A percentile compares a stretch with the other conserved stretches of the same genome.
phyloP scores from a whole-genome alignment of 2,113 vertebrate genomes.

The Hemichromis elongatus region DNA sequence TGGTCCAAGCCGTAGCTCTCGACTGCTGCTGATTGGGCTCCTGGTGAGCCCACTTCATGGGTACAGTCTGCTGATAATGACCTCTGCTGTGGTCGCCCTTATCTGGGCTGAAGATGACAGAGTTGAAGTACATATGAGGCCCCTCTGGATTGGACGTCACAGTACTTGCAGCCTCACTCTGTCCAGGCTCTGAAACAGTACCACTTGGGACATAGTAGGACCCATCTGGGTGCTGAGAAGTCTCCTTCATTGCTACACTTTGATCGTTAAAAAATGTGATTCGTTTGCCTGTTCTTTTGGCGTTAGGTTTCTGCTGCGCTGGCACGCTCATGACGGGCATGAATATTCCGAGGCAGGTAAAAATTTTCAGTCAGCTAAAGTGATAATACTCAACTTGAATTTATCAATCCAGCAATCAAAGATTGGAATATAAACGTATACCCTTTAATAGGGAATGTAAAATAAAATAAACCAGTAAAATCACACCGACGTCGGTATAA shows the following conservation, averaged over 20 bases:
- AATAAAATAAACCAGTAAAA: neutral
- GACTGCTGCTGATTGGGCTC: slow-evolving; percentile 66
- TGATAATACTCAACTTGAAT: neutral
- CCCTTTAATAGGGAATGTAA: neutral
- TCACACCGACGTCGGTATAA: neutral
- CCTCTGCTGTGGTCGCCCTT: slow-evolving; percentile 83
- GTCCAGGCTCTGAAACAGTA: slow-evolving; percentile 73
- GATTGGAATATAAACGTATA: neutral
- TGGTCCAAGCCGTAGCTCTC: slow-evolving; percentile 78
- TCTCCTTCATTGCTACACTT: slow-evolving; percentile 78
- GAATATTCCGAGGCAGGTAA: slow-evolving; percentile 27
- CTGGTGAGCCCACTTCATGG: slow-evolving; percentile 80
- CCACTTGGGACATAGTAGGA: slow-evolving; percentile 78
- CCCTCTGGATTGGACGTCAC: slow-evolving; percentile 64
- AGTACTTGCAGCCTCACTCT: slow-evolving; percentile 58
- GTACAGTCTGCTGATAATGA: slow-evolving; percentile 83
- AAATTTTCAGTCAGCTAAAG: neutral
- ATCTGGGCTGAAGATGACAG: slow-evolving; percentile 86
- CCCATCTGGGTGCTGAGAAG: slow-evolving; percentile 79
- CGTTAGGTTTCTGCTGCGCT: slow-evolving; percentile 86
- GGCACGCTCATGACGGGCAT: slow-evolving; percentile 92
- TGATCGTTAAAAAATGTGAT: slow-evolving; percentile 86
- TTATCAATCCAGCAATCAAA: neutral
- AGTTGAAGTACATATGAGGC: slow-evolving; percentile 80
- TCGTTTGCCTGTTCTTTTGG: slow-evolving; percentile 88